A percentile compares a stretch with the other conserved stretches of the same genome.
Evolutionary conservation across 2,797 vertebrate genomes (phyloP).

Genomic region (Urophycis tenuis): DNA sequence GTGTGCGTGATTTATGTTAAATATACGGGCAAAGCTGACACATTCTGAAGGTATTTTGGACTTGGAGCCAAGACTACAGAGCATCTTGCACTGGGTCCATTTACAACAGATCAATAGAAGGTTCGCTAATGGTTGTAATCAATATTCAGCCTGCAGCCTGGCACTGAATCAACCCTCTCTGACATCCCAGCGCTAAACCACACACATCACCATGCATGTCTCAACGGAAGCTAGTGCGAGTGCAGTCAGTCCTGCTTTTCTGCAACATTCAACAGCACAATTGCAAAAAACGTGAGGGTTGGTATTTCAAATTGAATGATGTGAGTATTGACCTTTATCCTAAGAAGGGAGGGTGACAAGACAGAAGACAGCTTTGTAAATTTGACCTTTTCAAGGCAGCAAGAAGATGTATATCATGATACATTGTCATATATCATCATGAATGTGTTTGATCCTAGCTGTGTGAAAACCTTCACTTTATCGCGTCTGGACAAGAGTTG

Average conservation of each 20-base stretch:
- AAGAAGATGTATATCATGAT: background rate
- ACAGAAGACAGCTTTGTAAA: background rate
- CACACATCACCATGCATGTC: background rate
- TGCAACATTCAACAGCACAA: background rate
- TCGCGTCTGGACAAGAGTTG: background rate
- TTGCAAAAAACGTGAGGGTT: background rate
- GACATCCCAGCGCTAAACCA: background rate
- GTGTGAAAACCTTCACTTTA: background rate
- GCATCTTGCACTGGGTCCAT: background rate
- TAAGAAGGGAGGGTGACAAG: background rate
- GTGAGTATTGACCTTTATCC: background rate
- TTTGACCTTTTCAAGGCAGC: background rate
- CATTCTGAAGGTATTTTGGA: background rate
- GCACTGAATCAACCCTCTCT: conserved; percentile 7
- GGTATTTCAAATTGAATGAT: background rate
- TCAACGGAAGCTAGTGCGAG: background rate
- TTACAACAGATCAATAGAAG: background rate
- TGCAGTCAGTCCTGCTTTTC: background rate
- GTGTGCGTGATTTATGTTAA: background rate
- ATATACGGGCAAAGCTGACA: background rate
- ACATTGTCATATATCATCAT: background rate
- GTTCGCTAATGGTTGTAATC: background rate
- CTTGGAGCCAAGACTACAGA: background rate
- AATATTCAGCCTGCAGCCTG: background rate
- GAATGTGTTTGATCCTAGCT: background rate